Base-by-base conservation (phyloP, 2,797 vertebrate genomes). In the Xiphorhynchus erythropygius region DNA sequence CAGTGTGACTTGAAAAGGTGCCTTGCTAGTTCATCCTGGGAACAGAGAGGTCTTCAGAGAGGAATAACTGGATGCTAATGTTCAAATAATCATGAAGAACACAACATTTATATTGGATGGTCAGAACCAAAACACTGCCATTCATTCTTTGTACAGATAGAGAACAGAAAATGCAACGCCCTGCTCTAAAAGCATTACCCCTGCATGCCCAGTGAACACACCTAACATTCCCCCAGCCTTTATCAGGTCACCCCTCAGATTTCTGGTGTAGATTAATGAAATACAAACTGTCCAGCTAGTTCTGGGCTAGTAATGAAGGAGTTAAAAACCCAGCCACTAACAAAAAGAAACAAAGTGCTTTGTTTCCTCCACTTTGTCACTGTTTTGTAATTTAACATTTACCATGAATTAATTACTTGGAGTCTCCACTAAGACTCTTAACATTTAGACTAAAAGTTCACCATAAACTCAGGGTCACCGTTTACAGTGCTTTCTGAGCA, bases 381-480 rank as follows among this genome's bases (percentile, higher is more conserved):
- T 76, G 47, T 67, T 91, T 68, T 87, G 49, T 33, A 64, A 82
- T 95, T 86, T 90, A 95, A 91, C 89, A 93, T 95, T 95, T 88
- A 74, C 57, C n/a, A 32, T 39, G 4, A 53, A 95, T 93, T 91
- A 83, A 91, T 96, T 97, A 94, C 78, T 62, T 56, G 44, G 63
- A 56, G 53, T 62, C 78, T 96, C 69, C 63, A 83, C 87, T 91
- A 91, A 63, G 73, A 70, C 84, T 92, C 85, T 91, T 97, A 85
- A 86, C 87, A 83, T 95, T 97, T 95, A 82, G 49, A 92, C 70
- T 85, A 69, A 93, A 97, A 80, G 25, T 97, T 95, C 74, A 86
- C 84, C 75, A 85, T 74, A 95, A 97, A 95, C 78, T 93, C 89
- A 85, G 84, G 94, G 85, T 97, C 95, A 94, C 46, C 70, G 59